phyloP scores from a whole-genome alignment of 1,140 invertebrate species.

The Drosophila bocki region DNA sequence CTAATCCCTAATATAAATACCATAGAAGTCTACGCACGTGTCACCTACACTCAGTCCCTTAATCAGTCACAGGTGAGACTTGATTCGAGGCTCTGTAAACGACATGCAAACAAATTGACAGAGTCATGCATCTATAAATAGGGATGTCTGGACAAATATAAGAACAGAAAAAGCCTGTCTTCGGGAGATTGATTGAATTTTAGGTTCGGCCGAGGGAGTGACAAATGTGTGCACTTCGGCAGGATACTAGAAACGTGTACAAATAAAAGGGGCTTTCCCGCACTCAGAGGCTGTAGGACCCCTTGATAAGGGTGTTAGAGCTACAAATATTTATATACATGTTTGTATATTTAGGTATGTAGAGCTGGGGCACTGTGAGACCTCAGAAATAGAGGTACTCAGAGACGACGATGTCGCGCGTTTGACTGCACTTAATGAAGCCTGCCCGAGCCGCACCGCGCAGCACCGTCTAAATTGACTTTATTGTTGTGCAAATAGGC shows the following conservation, averaged over 20 bases:
- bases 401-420: slow-evolving; percentile 60
- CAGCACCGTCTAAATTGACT: slow-evolving; percentile 75
- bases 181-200: slow-evolving; percentile 30
- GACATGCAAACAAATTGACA: slow-evolving; percentile 33
- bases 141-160: slow-evolving; percentile 8
- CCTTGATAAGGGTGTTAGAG: slow-evolving; percentile 1
- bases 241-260: not conserved
- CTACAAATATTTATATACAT: slow-evolving; percentile 51
- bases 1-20: too few relatives aligned
- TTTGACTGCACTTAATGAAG: slow-evolving; percentile 79
- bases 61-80: slow-evolving; percentile 19
- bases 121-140: slow-evolving; percentile 36
- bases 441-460: slow-evolving; percentile 22
- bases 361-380: slow-evolving; percentile 8
- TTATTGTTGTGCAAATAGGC: slow-evolving; percentile 80
- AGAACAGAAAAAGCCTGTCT: slow-evolving; percentile 6
- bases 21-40: too few relatives aligned
- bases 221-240: not conserved
- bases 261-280: not conserved
- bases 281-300: not conserved
- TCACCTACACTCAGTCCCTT: not conserved
- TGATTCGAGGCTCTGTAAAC: not conserved
- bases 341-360: slow-evolving; percentile 43
- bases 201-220: not conserved
- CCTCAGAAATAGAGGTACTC: slow-evolving; percentile 18